These are phyloP conservation scores for Parnassius glacialis DNA, from an alignment of 2,888 invertebrate species.

Conservation along the genomic window DNA sequence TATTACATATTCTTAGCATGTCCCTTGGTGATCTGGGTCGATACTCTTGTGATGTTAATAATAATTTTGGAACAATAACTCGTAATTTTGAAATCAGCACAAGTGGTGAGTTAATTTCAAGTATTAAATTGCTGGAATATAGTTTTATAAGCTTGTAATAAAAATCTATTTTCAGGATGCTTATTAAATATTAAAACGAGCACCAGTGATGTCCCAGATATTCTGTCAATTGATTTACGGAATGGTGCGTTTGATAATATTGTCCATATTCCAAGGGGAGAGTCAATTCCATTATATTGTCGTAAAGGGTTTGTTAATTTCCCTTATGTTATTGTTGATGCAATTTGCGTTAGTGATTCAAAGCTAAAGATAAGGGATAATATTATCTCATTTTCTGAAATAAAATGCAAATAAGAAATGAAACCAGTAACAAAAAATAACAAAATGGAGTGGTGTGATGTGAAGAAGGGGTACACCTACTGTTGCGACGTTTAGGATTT, in stretches of 20 bases:
- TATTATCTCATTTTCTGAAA: conserved; percentile 38
- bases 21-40: conserved; percentile 38
- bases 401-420: conserved; percentile 43
- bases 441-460: conserved; percentile 41
- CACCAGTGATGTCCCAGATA: conserved; percentile 40
- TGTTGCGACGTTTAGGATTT: conserved; percentile 52
- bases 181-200: conserved; percentile 37
- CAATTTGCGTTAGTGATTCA: conserved; percentile 39
- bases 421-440: conserved; percentile 40
- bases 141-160: neutral
- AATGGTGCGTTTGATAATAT: conserved; percentile 28
- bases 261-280: conserved; percentile 38
- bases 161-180: conserved; percentile 44
- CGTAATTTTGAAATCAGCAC: conserved; percentile 44
- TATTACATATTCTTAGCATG: conserved; percentile 37
- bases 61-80: conserved; percentile 44
- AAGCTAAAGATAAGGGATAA: conserved; percentile 36
- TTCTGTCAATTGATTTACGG: conserved; percentile 33
- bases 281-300: conserved; percentile 41
- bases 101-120: conserved; percentile 35
- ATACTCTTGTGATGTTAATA: conserved; percentile 50
- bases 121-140: neutral
- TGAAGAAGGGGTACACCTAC: conserved; percentile 45
- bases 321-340: conserved; percentile 26
- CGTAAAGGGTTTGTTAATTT: conserved; percentile 38